Base-by-base conservation (phyloP, 1,140 invertebrate species). In the Eumaeus atala region DNA sequence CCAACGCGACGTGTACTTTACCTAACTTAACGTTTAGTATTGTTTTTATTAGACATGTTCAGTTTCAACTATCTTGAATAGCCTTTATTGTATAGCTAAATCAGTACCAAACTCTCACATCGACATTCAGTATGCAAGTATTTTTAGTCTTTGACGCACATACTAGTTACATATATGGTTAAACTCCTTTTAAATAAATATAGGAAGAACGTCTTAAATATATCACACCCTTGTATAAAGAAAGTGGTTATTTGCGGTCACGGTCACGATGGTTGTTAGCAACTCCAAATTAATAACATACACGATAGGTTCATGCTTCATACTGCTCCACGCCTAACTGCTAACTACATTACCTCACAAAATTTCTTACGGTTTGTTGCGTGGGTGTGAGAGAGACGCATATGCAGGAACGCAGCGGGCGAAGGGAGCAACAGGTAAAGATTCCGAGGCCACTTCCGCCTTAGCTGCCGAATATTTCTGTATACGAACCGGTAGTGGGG, bases 391-490 rank as follows among this genome's bases (percentile, higher is more conserved):
- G 65, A 59, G 79, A 70, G 72, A 74, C 35, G 53, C 58, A 58
- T 58, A 71, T 56, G 53, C 59, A 70, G 65, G 80, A 74, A 65
- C 51, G 75, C 65, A 70, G 77, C 70, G 80, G 81, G 81, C 71
- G 81, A 80, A 84, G 81, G 81, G 84, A 84, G 84, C 84, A 87
- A 87, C 84, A 87, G 84, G 81, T 87, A 87, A 84, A 87, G 84
- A 87, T 87, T 84, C 84, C 84, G 84, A 87, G 84, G 80, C 81
- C 84, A 87, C 84, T 87, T 87, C 84, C 84, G 84, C 81, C 84
- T 87, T 84, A 72, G 81, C 80, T 84, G 84, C 81, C 84, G 81
- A 87, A 87, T 87, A 87, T 87, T 84, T 87, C 80, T 87, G 81
- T 84, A 28, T 28, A 82, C 74, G 75, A 85, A 87, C 84, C 81